phyloP scores from a whole-genome alignment of 2,888 invertebrate species.

The Bombyx huttoni region DNA sequence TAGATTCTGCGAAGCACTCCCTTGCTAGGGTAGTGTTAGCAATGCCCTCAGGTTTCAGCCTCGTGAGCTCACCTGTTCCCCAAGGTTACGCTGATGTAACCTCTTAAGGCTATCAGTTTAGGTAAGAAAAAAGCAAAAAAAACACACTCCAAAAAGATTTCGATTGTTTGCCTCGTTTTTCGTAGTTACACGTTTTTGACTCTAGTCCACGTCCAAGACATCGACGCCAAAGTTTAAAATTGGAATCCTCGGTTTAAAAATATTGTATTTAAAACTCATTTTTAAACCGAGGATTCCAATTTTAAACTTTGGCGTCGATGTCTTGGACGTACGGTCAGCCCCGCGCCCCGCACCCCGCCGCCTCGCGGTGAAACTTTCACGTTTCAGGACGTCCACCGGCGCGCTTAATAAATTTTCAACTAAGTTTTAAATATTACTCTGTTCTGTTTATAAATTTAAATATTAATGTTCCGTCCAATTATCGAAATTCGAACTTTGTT shows the following conservation, averaged over 20 bases:
- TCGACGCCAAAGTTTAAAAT: not conserved
- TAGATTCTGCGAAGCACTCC: too few relatives aligned
- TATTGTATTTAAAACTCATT: too few relatives aligned
- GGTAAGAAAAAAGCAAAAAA: too few relatives aligned
- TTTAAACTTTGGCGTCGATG: slow-evolving; percentile 3
- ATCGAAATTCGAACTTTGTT: too few relatives aligned
- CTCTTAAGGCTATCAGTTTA: too few relatives aligned
- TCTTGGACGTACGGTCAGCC: slow-evolving; percentile 4
- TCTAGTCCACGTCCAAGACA: not conserved
- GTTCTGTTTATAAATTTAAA: not conserved
- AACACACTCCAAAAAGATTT: too few relatives aligned
- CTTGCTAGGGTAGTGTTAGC: too few relatives aligned
- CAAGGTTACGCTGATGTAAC: too few relatives aligned
- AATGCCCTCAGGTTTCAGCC: too few relatives aligned
- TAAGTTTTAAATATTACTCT: slow-evolving; percentile 37
- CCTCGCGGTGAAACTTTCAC: slow-evolving; percentile 38
- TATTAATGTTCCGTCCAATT: not conserved
- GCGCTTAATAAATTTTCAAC: slow-evolving; percentile 61
- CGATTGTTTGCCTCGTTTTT: too few relatives aligned
- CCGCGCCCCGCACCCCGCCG: slow-evolving; percentile 17
- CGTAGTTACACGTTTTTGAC: not conserved
- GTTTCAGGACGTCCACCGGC: slow-evolving; percentile 40
- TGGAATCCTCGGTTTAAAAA: not conserved
- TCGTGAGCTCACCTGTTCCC: too few relatives aligned
- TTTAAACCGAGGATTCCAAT: not conserved